A percentile compares a stretch with the other conserved stretches of the same genome.
Conservation (phyloP, 2,888 invertebrate genomes). For the Phyto melanocephala region DNA sequence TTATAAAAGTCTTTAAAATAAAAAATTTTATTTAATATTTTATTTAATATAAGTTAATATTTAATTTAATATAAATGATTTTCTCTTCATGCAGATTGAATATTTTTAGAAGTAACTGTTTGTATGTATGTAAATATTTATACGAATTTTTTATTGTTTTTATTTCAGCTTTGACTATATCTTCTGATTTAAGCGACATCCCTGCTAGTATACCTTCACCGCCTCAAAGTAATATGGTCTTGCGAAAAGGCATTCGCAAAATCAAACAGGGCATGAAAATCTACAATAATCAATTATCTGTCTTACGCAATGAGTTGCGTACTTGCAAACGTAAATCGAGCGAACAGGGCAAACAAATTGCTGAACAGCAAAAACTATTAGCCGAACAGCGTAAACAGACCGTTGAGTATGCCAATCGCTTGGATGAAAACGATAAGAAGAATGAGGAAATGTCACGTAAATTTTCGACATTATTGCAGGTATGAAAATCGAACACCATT, state of each 20-base stretch:
- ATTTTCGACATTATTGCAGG: conserved; percentile 91
- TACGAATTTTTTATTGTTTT: conserved; percentile 4
- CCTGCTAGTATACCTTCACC: conserved; percentile 81
- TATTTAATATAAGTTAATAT: no score
- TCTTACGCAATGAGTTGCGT: conserved; percentile 88
- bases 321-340: conserved; percentile 90
- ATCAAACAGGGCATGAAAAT: conserved; percentile 94
- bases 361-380: conserved; percentile 86
- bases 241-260: conserved; percentile 90
- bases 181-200: conserved; percentile 75
- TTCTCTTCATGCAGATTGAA: no score
- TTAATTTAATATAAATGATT: no score
- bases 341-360: conserved; percentile 91
- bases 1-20: no score
- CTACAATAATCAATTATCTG: conserved; percentile 89
- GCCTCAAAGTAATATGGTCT: conserved; percentile 91
- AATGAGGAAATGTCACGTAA: conserved; percentile 93
- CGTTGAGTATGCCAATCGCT: conserved; percentile 88
- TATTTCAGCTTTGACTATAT: conserved; percentile 74
- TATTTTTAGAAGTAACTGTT: no score
- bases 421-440: conserved; percentile 94
- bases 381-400: conserved; percentile 88
- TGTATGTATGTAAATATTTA: no score
- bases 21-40: no score
- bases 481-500: no score